Evolutionary conservation across 1,140 invertebrate genomes (phyloP).

Genomic region (Coenobita brevimanus): DNA sequence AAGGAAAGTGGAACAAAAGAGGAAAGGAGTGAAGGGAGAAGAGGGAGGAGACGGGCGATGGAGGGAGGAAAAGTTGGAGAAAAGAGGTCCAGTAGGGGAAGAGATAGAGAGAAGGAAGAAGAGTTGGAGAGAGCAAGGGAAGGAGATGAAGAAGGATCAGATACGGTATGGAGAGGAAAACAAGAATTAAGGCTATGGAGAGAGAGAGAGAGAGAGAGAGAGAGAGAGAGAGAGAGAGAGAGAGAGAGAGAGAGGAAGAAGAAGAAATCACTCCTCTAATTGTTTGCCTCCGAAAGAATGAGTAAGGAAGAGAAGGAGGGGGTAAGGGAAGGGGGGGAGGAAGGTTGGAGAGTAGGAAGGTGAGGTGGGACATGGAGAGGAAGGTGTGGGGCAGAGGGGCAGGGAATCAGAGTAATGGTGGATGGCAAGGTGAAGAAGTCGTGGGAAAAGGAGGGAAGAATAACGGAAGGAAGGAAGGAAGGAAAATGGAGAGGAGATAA

Average conservation of each 20-base stretch:
- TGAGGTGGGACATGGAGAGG: background rate
- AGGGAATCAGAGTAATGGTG: no score
- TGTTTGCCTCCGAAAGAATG: constrained; percentile 6
- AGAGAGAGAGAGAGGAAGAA: background rate
- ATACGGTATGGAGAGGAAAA: background rate
- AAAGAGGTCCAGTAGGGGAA: no score
- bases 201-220: background rate
- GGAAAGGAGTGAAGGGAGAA: no score
- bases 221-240: background rate
- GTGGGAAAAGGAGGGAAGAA: no score
- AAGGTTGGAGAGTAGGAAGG: background rate
- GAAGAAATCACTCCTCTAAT: constrained; percentile 3
- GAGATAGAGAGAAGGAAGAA: background rate
- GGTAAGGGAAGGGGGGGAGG: background rate
- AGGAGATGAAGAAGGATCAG: background rate
- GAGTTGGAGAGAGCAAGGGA: background rate
- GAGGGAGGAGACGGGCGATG: background rate
- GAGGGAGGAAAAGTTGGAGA: background rate
- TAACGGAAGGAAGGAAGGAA: no score
- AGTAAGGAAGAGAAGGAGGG: background rate
- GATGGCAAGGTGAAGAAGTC: no score
- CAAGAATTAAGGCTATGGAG: background rate
- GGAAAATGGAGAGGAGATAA: no score
- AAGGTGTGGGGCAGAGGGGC: no score
- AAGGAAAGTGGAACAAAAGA: no score